A percentile compares a stretch with the other conserved stretches of the same genome.
phyloP scores from a whole-genome alignment of 2,888 invertebrate species.

The Cremastobaeus sp. region DNA sequence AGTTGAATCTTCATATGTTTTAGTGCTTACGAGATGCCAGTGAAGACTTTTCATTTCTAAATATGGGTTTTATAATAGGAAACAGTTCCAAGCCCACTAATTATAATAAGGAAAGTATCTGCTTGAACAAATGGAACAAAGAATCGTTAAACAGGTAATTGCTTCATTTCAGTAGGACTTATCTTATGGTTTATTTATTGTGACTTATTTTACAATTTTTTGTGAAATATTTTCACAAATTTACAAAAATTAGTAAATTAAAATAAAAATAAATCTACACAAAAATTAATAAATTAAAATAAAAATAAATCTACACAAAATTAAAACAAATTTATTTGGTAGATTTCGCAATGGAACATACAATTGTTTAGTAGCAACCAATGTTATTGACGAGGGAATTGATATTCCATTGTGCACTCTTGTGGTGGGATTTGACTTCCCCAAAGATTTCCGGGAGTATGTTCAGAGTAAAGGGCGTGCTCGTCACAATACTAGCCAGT shows the following conservation, averaged over 20 bases:
- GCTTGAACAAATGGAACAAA: slow-evolving; percentile 19
- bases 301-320: not conserved
- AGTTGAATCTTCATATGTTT: too few relatives aligned
- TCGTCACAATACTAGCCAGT: slow-evolving; percentile 82
- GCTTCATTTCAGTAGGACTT: too few relatives aligned
- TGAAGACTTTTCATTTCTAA: slow-evolving; percentile 67
- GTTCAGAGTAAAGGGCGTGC: slow-evolving; percentile 95
- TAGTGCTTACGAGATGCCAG: slow-evolving; percentile 1
- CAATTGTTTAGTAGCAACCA: slow-evolving; percentile 86
- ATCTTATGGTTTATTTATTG: too few relatives aligned
- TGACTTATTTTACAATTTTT: too few relatives aligned
- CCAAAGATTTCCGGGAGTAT: slow-evolving; percentile 88
- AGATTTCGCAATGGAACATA: slow-evolving; percentile 81
- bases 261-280: not conserved
- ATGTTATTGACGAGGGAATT: slow-evolving; percentile 93
- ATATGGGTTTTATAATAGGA: slow-evolving; percentile 20
- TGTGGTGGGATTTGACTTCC: slow-evolving; percentile 86
- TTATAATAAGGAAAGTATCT: slow-evolving; percentile 8
- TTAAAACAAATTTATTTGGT: not conserved
- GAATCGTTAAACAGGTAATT: slow-evolving; percentile 21
- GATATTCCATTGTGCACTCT: slow-evolving; percentile 91
- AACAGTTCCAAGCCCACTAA: not conserved
- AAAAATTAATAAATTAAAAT: not conserved
- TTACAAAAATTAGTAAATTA: not conserved
- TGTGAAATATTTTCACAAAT: not conserved